Conservation (phyloP, 2,888 invertebrate species). For the Zaprionus obscuricornis region DNA sequence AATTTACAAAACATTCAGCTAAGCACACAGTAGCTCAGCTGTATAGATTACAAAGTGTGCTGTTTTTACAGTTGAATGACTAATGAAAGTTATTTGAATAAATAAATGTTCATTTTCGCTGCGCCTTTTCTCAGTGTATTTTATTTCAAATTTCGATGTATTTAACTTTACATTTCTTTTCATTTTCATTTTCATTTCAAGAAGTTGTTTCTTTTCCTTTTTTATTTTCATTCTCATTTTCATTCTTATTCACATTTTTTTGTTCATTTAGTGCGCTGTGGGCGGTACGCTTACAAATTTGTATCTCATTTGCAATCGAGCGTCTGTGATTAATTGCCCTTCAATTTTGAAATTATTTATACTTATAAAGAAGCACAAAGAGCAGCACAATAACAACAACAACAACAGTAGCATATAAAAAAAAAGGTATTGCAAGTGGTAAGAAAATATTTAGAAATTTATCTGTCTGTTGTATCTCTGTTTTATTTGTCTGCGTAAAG, state of each 20-base stretch:
- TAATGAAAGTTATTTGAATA: slow-evolving; percentile 75
- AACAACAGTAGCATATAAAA: too few species aligned
- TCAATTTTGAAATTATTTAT: slow-evolving; percentile 74
- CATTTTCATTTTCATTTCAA: slow-evolving; percentile 20
- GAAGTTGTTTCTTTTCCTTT: slow-evolving; percentile 10
- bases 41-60: too few species aligned
- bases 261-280: slow-evolving; percentile 41
- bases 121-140: slow-evolving; percentile 64
- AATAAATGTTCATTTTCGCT: slow-evolving; percentile 75
- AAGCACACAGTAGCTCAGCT: too few species aligned
- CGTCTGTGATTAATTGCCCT: slow-evolving; percentile 78
- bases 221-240: not conserved
- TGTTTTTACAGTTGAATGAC: slow-evolving; percentile 48
- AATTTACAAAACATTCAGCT: too few species aligned
- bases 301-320: slow-evolving; percentile 74
- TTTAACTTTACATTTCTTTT: slow-evolving; percentile 56
- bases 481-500: slow-evolving; percentile 67
- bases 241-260: not conserved
- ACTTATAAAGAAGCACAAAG: slow-evolving; percentile 12
- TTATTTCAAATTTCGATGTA: slow-evolving; percentile 47
- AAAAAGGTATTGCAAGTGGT: slow-evolving; percentile 26
- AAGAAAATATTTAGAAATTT: slow-evolving; percentile 32
- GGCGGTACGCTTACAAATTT: slow-evolving; percentile 63
- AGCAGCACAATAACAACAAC: too few species aligned
- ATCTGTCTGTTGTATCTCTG: slow-evolving; percentile 51